Evolutionary conservation across 2,888 invertebrate species (phyloP).

Genomic region (Epinotia brunnichana): DNA sequence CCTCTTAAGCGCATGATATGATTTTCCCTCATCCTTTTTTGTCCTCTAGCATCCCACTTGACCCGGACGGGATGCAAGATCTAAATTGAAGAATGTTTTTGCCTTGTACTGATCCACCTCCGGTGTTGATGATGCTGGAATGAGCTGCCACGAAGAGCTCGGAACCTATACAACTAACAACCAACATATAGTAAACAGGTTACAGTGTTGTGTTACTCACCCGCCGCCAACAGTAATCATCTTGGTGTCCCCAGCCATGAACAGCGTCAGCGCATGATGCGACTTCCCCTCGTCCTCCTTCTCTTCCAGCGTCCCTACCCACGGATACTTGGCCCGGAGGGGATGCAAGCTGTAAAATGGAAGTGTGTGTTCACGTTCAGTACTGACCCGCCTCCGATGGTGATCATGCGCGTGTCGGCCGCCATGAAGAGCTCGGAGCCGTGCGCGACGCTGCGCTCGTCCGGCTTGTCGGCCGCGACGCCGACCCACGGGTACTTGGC

Average conservation of each 20-base stretch:
- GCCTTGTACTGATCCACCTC: not conserved
- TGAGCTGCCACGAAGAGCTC: not conserved
- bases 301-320: slow-evolving; percentile 94
- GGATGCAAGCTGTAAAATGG: slow-evolving; percentile 86
- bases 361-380: not conserved
- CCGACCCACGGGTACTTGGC: slow-evolving; percentile 98
- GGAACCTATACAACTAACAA: slow-evolving; percentile 28
- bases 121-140: not conserved
- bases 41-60: not conserved
- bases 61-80: not conserved
- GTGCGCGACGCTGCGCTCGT: slow-evolving; percentile 88
- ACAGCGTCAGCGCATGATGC: slow-evolving; percentile 92
- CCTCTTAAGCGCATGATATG: not conserved
- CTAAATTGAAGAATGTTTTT: not conserved
- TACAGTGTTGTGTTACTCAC: slow-evolving; percentile 83
- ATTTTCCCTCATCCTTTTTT: not conserved
- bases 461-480: slow-evolving; percentile 75
- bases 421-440: slow-evolving; percentile 98
- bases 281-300: slow-evolving; percentile 63
- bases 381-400: slow-evolving; percentile 96
- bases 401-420: slow-evolving; percentile 96
- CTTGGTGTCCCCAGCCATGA: slow-evolving; percentile 96
- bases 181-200: not conserved
- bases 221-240: slow-evolving; percentile 98
- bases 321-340: slow-evolving; percentile 93